Evolutionary conservation across 2,797 vertebrate species (phyloP).

Genomic region (Pantherophis vulpinus): DNA sequence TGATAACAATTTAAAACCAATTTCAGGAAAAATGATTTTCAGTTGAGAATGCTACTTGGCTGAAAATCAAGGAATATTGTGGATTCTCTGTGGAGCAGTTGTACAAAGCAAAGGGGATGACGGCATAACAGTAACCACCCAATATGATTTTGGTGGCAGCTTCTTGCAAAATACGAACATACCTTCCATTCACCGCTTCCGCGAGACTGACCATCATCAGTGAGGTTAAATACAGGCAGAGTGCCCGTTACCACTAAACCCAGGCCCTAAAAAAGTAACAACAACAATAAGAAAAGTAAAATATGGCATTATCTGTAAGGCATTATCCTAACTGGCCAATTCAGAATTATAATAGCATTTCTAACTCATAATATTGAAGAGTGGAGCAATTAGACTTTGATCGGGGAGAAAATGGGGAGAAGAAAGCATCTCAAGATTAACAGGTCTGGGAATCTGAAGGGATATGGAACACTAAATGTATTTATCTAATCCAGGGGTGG

Average conservation of each 20-base stretch:
- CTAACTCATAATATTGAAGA: neutral
- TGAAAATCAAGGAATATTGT: neutral
- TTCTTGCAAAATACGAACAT: conserved; percentile 17
- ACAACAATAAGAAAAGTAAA: conserved; percentile 12
- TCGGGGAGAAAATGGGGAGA: neutral
- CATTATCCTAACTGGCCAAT: too few relatives aligned
- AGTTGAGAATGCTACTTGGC: neutral
- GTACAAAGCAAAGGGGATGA: neutral
- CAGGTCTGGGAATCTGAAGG: neutral
- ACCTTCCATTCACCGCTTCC: conserved; percentile 76
- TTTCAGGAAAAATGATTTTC: neutral
- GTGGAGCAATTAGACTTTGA: neutral
- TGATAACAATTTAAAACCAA: neutral
- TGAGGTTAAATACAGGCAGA: conserved; percentile 95
- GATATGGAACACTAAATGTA: neutral
- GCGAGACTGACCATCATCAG: conserved; percentile 70
- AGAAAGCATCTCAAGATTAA: neutral
- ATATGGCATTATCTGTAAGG: neutral
- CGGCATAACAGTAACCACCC: neutral
- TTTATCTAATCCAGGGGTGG: neutral
- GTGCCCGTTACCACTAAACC: conserved; percentile 96
- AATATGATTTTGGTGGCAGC: neutral
- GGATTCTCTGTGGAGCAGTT: neutral
- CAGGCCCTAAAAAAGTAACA: conserved; percentile 82
- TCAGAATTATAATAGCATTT: neutral